A percentile compares a stretch with the other conserved stretches of the same genome.
Evolutionary conservation across 1,140 invertebrate genomes (phyloP).

Genomic region (Magallana gigas): DNA sequence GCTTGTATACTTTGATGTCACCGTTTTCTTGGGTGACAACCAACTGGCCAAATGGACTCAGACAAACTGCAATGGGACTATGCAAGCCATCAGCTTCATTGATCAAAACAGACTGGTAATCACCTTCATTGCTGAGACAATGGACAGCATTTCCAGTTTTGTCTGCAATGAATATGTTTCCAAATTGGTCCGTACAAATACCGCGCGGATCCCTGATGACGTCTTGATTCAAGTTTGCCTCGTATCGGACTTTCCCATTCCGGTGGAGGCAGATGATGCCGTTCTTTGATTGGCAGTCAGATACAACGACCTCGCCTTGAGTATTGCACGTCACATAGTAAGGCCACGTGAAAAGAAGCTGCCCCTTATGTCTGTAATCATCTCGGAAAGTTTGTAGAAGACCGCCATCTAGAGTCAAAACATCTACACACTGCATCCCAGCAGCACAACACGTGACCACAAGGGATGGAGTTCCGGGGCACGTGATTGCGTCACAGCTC

Average conservation of each 20-base stretch:
- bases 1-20: slow-evolving; percentile 56
- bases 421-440: slow-evolving; percentile 64
- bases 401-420: slow-evolving; percentile 63
- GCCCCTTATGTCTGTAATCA: slow-evolving; percentile 59
- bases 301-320: slow-evolving; percentile 64
- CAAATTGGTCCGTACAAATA: slow-evolving; percentile 61
- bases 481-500: slow-evolving; percentile 57
- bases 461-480: slow-evolving; percentile 55
- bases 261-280: slow-evolving; percentile 60
- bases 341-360: slow-evolving; percentile 64
- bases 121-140: slow-evolving; percentile 43
- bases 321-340: slow-evolving; percentile 65
- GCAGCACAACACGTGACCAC: slow-evolving; percentile 66
- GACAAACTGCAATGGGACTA: slow-evolving; percentile 56
- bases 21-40: slow-evolving; percentile 59
- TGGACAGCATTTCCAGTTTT: slow-evolving; percentile 56
- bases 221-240: slow-evolving; percentile 52
- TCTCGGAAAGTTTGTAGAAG: slow-evolving; percentile 60
- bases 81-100: slow-evolving; percentile 46
- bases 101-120: slow-evolving; percentile 44
- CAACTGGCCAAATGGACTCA: slow-evolving; percentile 58
- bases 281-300: slow-evolving; percentile 65
- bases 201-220: slow-evolving; percentile 64
- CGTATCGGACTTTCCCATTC: slow-evolving; percentile 60
- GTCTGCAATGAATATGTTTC: slow-evolving; percentile 58